Percentiles rank a stretch among this genome's conserved stretches.
Evolutionary conservation across 2,113 vertebrate species (phyloP).

Genomic region (Aramus guarauna): DNA sequence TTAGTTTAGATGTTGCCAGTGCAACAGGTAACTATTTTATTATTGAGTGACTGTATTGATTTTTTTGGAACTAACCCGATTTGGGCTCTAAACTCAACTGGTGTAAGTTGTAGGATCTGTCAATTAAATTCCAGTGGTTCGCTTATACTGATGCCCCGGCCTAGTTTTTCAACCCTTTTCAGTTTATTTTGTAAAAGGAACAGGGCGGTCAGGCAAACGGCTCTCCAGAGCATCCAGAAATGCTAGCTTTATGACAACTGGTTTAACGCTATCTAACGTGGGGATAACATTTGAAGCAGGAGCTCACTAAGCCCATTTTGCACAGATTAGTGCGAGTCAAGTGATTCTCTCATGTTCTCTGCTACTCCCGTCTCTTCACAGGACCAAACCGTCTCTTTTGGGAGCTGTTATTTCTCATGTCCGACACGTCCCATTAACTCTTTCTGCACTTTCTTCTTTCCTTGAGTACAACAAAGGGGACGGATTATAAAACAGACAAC

Average conservation of each 20-base stretch:
- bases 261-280: background rate
- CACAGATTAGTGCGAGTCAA: conserved; percentile 1
- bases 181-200: background rate
- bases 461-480: background rate
- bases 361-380: background rate
- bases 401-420: background rate
- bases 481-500: background rate
- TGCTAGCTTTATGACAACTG: conserved; percentile 1
- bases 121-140: background rate
- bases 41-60: background rate
- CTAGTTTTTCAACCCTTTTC: background rate
- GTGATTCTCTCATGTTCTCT: background rate
- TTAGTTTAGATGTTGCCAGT: conserved; percentile 32
- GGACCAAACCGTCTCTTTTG: background rate
- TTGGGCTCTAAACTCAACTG: background rate
- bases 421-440: background rate
- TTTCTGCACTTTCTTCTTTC: background rate
- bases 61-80: background rate
- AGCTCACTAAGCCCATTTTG: background rate
- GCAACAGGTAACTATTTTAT: conserved; percentile 46
- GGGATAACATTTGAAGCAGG: conserved; percentile 10
- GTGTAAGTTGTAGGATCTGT: background rate
- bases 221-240: background rate
- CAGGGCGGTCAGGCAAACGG: background rate
- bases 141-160: background rate